Conservation (phyloP, 2,113 vertebrate species). For the Bungarus multicinctus region DNA sequence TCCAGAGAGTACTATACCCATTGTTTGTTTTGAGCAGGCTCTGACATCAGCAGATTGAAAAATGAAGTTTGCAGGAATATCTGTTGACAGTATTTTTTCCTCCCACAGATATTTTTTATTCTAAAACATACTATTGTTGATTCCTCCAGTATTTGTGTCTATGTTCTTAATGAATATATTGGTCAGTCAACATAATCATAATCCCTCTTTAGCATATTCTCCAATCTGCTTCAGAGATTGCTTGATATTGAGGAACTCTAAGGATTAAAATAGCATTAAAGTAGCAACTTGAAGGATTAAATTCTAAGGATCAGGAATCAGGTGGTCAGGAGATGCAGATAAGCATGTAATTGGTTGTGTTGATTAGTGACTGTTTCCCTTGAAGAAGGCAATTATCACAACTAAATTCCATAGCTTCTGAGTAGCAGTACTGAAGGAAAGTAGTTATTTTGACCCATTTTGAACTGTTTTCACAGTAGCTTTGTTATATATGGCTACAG, state of each 20-base stretch:
- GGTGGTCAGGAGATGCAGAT: not conserved
- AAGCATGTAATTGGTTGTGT: not conserved
- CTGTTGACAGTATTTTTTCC: not conserved
- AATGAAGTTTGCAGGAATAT: not conserved
- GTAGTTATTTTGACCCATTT: not conserved
- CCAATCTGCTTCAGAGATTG: not conserved
- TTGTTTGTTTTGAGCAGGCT: not conserved
- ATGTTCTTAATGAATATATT: not conserved
- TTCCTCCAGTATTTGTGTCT: not conserved
- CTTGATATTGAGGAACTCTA: not conserved
- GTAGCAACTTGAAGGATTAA: not conserved
- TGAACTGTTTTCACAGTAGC: not conserved
- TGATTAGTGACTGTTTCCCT: not conserved
- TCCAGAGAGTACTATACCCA: not conserved
- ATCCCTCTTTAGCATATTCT: not conserved
- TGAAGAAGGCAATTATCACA: no score
- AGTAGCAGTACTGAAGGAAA: not conserved
- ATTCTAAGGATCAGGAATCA: not conserved
- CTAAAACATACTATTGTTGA: not conserved
- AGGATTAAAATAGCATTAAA: not conserved
- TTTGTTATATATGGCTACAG: not conserved
- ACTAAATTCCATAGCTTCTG: not conserved
- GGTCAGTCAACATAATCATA: not conserved
- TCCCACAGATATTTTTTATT: not conserved
- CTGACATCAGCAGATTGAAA: not conserved